These are phyloP conservation scores for Drosophila ironensis DNA, from an alignment of 1,140 invertebrate genomes.

Conservation along the genomic window DNA sequence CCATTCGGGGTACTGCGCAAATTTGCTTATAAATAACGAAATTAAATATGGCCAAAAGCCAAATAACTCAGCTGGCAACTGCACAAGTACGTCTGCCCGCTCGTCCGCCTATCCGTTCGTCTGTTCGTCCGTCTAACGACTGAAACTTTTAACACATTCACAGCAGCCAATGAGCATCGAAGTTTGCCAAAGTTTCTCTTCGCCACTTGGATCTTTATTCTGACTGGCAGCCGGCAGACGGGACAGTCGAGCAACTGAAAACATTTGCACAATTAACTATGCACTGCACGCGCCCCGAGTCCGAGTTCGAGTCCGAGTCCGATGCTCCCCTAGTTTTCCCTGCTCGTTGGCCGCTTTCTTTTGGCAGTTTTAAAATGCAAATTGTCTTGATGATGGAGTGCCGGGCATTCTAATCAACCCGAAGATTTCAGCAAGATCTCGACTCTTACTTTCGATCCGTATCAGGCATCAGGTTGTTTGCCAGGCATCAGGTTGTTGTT, in stretches of 20 bases:
- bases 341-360: conserved; percentile 63
- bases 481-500: not conserved
- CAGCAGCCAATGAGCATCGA: conserved; percentile 23
- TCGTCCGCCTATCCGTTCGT: no score
- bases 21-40: conserved; percentile 80
- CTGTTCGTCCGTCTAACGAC: conserved; percentile 10
- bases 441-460: conserved; percentile 64
- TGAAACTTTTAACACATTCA: conserved; percentile 59
- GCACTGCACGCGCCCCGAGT: conserved; percentile 75
- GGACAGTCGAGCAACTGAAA: conserved; percentile 12
- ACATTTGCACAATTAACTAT: conserved; percentile 74
- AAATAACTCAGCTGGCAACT: conserved; percentile 35
- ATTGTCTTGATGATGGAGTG: conserved; percentile 63
- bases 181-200: conserved; percentile 47
- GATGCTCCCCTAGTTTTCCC: conserved; percentile 12
- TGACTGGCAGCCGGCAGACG: conserved; percentile 21
- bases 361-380: conserved; percentile 68
- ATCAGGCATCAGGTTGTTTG: no score
- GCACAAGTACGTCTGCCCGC: no score
- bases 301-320: no score
- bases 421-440: conserved; percentile 35
- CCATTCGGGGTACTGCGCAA: conserved; percentile 34
- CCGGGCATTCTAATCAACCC: conserved; percentile 61
- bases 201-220: conserved; percentile 28
- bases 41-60: conserved; percentile 76